These are phyloP conservation scores for Malachius bipustulatus DNA, from an alignment of 2,888 invertebrate genomes.

Conservation along the genomic window DNA sequence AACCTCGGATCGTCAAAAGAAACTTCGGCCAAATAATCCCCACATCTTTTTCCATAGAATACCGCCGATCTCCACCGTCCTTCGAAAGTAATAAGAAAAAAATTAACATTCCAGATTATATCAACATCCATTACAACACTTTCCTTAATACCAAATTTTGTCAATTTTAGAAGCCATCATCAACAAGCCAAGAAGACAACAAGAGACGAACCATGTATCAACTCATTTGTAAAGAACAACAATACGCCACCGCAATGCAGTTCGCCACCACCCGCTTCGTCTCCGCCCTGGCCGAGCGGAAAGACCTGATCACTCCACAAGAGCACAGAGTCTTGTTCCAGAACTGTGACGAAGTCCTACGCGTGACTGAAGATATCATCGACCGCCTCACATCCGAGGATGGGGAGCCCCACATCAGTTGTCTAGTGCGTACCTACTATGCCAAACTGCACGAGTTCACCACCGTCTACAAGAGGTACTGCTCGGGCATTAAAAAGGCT, in stretches of 20 bases:
- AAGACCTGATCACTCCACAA: conserved; percentile 60
- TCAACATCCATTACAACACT: too few species aligned
- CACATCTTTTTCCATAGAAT: too few species aligned
- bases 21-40: too few species aligned
- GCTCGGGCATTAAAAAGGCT: conserved; percentile 71
- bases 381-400: conserved; percentile 65
- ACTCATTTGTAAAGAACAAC: conserved; percentile 63
- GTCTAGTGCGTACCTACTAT: conserved; percentile 58
- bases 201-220: conserved; percentile 63
- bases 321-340: conserved; percentile 75
- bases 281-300: conserved; percentile 59
- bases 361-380: conserved; percentile 69
- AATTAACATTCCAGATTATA: too few species aligned
- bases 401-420: conserved; percentile 56
- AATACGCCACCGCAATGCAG: conserved; percentile 64
- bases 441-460: conserved; percentile 62
- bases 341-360: conserved; percentile 69
- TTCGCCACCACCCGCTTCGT: conserved; percentile 71
- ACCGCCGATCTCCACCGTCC: too few species aligned
- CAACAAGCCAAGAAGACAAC: conserved; percentile 39
- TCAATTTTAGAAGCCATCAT: conserved; percentile 28
- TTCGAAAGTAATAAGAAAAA: too few species aligned
- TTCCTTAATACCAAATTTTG: too few species aligned
- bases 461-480: conserved; percentile 69
- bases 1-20: too few species aligned